phyloP scores from a whole-genome alignment of 1,140 invertebrate genomes.

The Diorhabda elongata region DNA sequence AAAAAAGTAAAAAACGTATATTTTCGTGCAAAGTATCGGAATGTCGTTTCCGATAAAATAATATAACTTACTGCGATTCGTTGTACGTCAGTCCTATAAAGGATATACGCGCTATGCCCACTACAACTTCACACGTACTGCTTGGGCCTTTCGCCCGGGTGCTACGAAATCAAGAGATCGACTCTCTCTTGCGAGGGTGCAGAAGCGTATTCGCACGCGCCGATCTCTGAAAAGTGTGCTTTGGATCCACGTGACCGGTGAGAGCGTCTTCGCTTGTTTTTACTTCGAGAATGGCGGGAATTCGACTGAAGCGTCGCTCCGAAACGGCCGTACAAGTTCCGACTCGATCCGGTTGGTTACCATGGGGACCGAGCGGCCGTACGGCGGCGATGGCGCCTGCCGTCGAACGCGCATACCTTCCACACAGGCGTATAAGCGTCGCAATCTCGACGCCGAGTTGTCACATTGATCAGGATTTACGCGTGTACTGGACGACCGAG shows the following conservation, averaged over 20 bases:
- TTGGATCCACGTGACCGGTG: slow-evolving; percentile 38
- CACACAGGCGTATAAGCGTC: slow-evolving; percentile 8
- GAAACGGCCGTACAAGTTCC: slow-evolving; percentile 23
- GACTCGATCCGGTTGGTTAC: slow-evolving; percentile 28
- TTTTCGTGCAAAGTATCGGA: no score
- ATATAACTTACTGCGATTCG: slow-evolving; percentile 11
- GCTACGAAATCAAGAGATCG: slow-evolving; percentile 13
- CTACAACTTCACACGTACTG: slow-evolving; percentile 9
- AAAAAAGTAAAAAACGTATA: no score
- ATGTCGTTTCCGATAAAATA: background rate
- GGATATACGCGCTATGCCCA: slow-evolving; percentile 7
- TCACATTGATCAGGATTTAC: background rate
- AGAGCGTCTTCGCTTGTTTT: slow-evolving; percentile 33
- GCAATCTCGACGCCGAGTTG: background rate
- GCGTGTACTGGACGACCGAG: background rate
- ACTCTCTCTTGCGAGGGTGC: slow-evolving; percentile 12
- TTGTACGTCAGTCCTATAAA: slow-evolving; percentile 5
- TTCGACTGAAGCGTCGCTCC: slow-evolving; percentile 24
- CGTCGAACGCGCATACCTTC: slow-evolving; percentile 25
- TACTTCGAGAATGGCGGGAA: slow-evolving; percentile 42
- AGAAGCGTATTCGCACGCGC: slow-evolving; percentile 30
- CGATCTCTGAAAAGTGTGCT: slow-evolving; percentile 25
- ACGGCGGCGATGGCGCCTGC: slow-evolving; percentile 40
- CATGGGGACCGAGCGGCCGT: slow-evolving; percentile 37
- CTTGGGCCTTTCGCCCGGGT: slow-evolving; percentile 30